Evolutionary conservation across 2,113 vertebrate species (phyloP), one percentile per base, ranked within the genome.

Genomic region (Forbesichthys papilliferus): DNA sequence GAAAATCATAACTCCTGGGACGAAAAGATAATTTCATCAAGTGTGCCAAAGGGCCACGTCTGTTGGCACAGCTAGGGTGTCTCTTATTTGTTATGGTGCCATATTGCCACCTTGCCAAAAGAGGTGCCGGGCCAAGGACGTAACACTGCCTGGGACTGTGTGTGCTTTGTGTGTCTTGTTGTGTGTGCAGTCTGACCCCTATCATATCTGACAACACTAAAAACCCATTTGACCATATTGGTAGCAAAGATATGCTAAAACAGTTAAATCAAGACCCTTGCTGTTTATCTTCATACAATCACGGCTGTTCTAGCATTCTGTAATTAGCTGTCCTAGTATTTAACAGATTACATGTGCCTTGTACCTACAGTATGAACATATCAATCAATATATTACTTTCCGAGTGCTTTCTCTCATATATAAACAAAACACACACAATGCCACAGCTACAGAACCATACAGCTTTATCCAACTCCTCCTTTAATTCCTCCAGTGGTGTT

Each of bases 51-150:
- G 78, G 86, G 88, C 86, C 10, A 66, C 61, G 78, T 83, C 81
- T 82, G 79, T 77, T 90, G 90, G 89, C 92, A 86, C 80, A 85
- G 85, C 71, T 46, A 76, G 79, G 78, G 78, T 88, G 87, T 90
- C 87, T 74, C 84, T 90, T 90, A 84, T 86, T 89, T 89, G 88
- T 89, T 88, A 87, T 82, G 83, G 80, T 86, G 77, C 83, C 87
- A 85, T 90, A 85, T 75, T 3, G 67, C 74, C 69, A 82, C 78
- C 75, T 80, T 90, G 88, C 90, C 91, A 91, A 90, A 86, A 86
- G 64, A 89, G 80, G 78, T 91, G 88, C 89, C 89, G 83, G 85
- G 83, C 89, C 89, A 92, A 92, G 91, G 92, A 92, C 91, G 54
- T 53, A 48, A 87, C 83, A 84, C 79, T 77, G 63, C 52, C 42